Conservation (phyloP, 1,140 invertebrate genomes). For the Aporrectodea caliginosa region DNA sequence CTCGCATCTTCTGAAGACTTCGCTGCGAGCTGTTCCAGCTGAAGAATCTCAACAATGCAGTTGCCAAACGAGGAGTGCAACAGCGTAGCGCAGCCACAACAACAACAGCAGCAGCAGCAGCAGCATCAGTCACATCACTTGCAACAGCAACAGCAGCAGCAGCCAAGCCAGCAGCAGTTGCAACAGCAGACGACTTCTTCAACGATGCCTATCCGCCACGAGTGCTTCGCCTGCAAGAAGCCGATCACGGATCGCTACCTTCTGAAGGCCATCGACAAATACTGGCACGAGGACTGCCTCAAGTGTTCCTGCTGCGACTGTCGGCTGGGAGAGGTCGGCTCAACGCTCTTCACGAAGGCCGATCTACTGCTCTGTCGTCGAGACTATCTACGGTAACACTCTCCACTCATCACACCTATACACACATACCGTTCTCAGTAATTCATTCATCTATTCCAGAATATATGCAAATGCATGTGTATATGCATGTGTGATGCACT, state of each 20-base stretch:
- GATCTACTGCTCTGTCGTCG: conserved; percentile 87
- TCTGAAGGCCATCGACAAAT: conserved; percentile 80
- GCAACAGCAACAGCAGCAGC: background rate
- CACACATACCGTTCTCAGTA: too few species aligned
- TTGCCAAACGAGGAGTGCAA: background rate
- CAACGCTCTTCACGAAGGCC: conserved; percentile 84
- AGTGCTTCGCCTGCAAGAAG: conserved; percentile 61
- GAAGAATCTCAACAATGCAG: too few species aligned
- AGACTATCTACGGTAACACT: conserved; percentile 89
- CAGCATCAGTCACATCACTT: background rate
- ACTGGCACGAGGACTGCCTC: conserved; percentile 85
- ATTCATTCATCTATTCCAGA: too few species aligned
- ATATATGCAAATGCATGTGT: too few species aligned
- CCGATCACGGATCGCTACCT: conserved; percentile 84
- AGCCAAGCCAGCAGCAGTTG: background rate
- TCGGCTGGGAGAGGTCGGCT: conserved; percentile 83
- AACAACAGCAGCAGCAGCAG: background rate
- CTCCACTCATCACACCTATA: too few species aligned
- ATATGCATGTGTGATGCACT: too few species aligned
- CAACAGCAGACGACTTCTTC: conserved; percentile 3
- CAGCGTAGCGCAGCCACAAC: background rate
- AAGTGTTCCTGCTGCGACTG: conserved; percentile 92
- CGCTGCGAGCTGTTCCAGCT: too few species aligned
- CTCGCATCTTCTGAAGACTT: too few species aligned
- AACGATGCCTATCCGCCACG: conserved; percentile 3